Base-by-base conservation (phyloP, 2,113 vertebrate genomes). In the Pteropus alecto region DNA sequence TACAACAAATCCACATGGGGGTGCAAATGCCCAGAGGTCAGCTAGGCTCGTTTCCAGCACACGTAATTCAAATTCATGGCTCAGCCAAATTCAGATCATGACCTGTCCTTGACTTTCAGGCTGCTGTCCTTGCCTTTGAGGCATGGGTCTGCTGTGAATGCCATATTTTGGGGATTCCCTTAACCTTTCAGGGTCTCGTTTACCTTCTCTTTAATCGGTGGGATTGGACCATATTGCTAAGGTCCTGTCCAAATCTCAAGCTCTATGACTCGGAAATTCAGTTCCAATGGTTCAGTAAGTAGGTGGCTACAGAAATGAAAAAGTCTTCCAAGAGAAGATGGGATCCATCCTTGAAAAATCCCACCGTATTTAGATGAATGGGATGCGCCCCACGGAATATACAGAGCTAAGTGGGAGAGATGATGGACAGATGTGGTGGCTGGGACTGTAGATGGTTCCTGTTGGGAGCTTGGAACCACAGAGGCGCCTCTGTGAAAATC, bases 11-110 rank as follows among this genome's bases (percentile, higher is more conserved):
- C 51, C 41, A 43, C 51, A 6, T 0, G 5, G 56, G 65, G 26
- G 13, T 2, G 12, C 48, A 10, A 43, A 14, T 26, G 19, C 61
- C 14, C 0, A 2, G 65, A 33, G 79, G 38, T 46, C 35, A 56
- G 10, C 24, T 0, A 26, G 33, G 19, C 18, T 63, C 5, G 0
- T 51, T 30, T 8, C 6, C 46, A 33, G 12, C 3, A n/a, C 26
- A 3, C 6, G 13, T 1, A 7, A 9, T 63, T 43, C 43, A 24
- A 9, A 46, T 61, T 83, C 35, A 24, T 13, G 38, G 73, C 28
- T 61, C 41, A 38, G 76, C 48, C 7, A 35, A 61, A 35, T 60
- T 35, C n/a, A 33, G 24, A 30, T 21, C 85, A 6, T 48, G 61
- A 28, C 61, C 54, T 63, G 5, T 7, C 7, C 51, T 28, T 56